Percentiles rank a stretch among this genome's conserved stretches.
Conservation (phyloP, 1,140 invertebrate species). For the Bombus breviceps region DNA sequence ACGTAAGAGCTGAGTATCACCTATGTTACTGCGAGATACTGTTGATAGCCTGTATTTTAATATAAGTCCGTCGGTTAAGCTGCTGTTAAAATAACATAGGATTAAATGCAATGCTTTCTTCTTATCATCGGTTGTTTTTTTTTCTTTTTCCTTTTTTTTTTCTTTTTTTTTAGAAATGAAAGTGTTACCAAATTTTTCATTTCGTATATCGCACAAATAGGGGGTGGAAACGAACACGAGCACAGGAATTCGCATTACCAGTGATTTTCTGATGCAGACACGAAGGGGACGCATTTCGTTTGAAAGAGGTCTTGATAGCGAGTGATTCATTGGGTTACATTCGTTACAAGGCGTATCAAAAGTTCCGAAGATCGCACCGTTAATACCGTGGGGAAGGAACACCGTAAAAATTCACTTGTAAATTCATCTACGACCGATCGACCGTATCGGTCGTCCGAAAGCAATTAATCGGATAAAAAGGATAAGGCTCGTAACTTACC, state of each 20-base stretch:
- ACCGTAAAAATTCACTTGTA: neutral
- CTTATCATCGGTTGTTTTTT: conserved; percentile 9
- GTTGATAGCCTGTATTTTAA: conserved; percentile 76
- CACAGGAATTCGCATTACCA: conserved; percentile 36
- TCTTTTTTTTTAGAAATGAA: conserved; percentile 20
- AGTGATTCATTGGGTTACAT: neutral
- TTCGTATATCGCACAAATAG: conserved; percentile 17
- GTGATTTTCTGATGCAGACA: conserved; percentile 21
- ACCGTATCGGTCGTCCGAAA: conserved; percentile 46
- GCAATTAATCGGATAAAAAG: conserved; percentile 52
- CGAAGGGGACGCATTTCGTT: neutral
- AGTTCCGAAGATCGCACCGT: conserved; percentile 16
- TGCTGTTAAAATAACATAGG: conserved; percentile 79
- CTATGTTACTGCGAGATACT: conserved; percentile 80
- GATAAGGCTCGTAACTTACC: conserved; percentile 84
- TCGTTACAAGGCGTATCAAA: neutral
- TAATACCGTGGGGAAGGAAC: conserved; percentile 15
- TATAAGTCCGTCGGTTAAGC: conserved; percentile 79
- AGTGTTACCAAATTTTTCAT: conserved; percentile 5
- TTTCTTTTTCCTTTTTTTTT: neutral
- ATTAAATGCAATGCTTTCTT: conserved; percentile 69
- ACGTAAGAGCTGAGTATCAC: conserved; percentile 76
- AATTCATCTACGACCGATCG: conserved; percentile 33
- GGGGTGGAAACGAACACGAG: conserved; percentile 2
- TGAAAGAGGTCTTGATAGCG: neutral